These are phyloP conservation scores for Metalampra italica DNA, from an alignment of 2,888 invertebrate genomes.

Conservation along the genomic window DNA sequence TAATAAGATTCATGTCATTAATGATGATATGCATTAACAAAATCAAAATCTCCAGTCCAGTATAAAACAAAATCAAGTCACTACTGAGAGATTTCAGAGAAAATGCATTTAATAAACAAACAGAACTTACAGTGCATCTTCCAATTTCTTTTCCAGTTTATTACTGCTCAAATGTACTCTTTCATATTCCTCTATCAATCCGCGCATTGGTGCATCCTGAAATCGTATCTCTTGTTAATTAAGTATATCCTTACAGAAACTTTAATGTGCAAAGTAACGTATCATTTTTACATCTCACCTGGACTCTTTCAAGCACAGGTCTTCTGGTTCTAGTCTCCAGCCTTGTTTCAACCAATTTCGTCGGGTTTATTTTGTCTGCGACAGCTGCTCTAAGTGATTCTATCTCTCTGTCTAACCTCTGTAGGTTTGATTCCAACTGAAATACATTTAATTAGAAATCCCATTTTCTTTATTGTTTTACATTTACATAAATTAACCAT, in stretches of 20 bases:
- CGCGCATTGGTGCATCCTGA: constrained; percentile 85
- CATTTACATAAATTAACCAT: too few relatives aligned
- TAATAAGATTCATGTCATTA: too few relatives aligned
- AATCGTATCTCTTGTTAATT: constrained; percentile 23
- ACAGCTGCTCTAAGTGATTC: constrained; percentile 85
- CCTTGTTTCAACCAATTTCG: constrained; percentile 92
- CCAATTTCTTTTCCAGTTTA: constrained; percentile 82
- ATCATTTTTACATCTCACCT: constrained; percentile 26
- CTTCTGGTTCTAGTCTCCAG: constrained; percentile 89
- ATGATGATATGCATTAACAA: too few relatives aligned
- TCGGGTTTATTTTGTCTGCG: constrained; percentile 85
- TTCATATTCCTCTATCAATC: constrained; percentile 84
- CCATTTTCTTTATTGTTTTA: not conserved
- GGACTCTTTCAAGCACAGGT: constrained; percentile 83
- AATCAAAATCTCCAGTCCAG: too few relatives aligned
- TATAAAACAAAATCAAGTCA: too few relatives aligned
- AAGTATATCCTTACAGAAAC: not conserved
- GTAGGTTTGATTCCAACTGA: constrained; percentile 89
- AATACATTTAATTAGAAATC: constrained; percentile 12
- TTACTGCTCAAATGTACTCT: constrained; percentile 83
- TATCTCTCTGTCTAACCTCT: constrained; percentile 87
- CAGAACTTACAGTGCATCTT: constrained; percentile 81
- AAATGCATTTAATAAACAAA: too few relatives aligned
- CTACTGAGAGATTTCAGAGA: too few relatives aligned
- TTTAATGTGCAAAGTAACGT: too few relatives aligned